Base-by-base conservation (phyloP, 2,888 invertebrate genomes). In the Oasisia sp. region DNA sequence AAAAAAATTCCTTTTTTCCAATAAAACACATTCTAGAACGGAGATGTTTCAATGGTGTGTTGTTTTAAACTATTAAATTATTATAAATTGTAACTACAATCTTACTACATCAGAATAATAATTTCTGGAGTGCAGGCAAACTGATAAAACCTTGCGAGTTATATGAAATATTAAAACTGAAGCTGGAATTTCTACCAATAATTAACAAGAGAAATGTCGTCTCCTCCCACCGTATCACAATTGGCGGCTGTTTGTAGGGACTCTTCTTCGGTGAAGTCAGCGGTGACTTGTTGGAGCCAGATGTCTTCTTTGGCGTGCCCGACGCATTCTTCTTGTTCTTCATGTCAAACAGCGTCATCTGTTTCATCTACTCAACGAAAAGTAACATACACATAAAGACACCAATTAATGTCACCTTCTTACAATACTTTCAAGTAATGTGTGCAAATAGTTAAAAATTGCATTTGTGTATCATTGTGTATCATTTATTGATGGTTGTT, bases 331-430 rank as follows among this genome's bases (percentile, higher is more conserved):
- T 91, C 32, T 92, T 92, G 89, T 92, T 91, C 32, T 93, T 94
- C 93, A 94, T 91, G 92, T 94, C 94, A 92, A 95, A 94, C 91
- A 96, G 92, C 7, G 96, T 96, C 94, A 95, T 94, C 93, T 96
- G 96, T 92, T 96, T 96, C 94, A 96, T 94, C 58, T 93, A 92
- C 93, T 93, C 56, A 19, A 89, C 9, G 74, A 56, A 44, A 27
- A 27, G 91, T 45, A 45, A 92, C 74, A 74, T 27, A 74, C 7
- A 74, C 14, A 7, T 74, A n/a, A 27, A 27, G 74, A 74, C 74
- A 74, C 27, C 5, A 56, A 7, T 27, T n/a, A 7, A 27, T 74
- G n/a, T 27, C 38, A 38, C 2, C 4, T 38, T 2, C 38, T 38
- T 38, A 2, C 38, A 38, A 38, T 38, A 38, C 38, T 38, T 38